Evolutionary conservation across 2,888 invertebrate genomes (phyloP).

Genomic region (Heliconius aoede): DNA sequence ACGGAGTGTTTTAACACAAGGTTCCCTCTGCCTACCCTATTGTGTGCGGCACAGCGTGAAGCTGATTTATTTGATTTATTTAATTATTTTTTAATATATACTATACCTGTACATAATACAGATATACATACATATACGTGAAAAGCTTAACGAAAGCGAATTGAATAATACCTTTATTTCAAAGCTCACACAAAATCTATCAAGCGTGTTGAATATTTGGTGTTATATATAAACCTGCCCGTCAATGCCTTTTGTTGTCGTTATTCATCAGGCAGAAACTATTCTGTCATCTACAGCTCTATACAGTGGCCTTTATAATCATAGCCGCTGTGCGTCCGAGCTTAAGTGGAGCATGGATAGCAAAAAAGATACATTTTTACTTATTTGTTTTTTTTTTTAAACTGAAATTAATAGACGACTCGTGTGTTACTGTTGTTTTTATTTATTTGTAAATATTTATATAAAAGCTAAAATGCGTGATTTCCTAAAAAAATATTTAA

Average conservation of each 20-base stretch:
- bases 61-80: too few relatives aligned
- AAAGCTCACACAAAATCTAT: not conserved
- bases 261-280: slow-evolving; percentile 33
- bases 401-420: not conserved
- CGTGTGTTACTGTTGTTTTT: not conserved
- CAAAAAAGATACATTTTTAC: slow-evolving; percentile 9
- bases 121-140: not conserved
- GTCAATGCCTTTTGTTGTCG: slow-evolving; percentile 33
- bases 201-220: not conserved
- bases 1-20: too few relatives aligned
- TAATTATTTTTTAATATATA: not conserved
- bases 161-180: slow-evolving; percentile 4
- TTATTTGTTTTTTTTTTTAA: not conserved
- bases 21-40: too few relatives aligned
- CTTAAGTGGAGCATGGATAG: slow-evolving; percentile 22
- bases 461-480: too few relatives aligned
- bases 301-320: slow-evolving; percentile 30
- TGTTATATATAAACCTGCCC: slow-evolving; percentile 19
- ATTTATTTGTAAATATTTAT: too few relatives aligned
- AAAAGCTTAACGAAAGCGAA: not conserved
- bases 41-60: too few relatives aligned
- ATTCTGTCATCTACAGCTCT: slow-evolving; percentile 30
- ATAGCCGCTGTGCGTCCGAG: slow-evolving; percentile 28
- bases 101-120: not conserved
- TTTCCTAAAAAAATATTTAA: too few relatives aligned